Evolutionary conservation across 1,140 invertebrate genomes (phyloP), one percentile per base, ranked within the genome.

Genomic region (Drosophila saltans): DNA sequence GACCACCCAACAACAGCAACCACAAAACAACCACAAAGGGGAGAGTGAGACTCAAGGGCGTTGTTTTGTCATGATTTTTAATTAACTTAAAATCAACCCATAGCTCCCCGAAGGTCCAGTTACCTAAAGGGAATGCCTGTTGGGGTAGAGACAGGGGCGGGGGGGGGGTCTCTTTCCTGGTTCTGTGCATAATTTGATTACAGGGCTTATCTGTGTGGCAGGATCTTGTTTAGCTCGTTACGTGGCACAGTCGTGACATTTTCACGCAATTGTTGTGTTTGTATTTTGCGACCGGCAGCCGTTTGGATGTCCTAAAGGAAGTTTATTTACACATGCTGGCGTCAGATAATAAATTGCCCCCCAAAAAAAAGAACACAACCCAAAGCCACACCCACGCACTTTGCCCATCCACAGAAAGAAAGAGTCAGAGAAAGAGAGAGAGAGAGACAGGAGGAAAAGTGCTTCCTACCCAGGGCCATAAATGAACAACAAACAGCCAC

Each of bases 21-120:
- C 56, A 61, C 60, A 63, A 59, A 45, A 45, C 9, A 9, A 7
- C 3, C 5, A 26, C 16, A 5, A 36, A 11, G 56, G 36, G 11
- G 16, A 16, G 16, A 16, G 16, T 16, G 16, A 28, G 52, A 5
- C 39, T 21, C 28, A 40, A 56, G 75, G 75, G 64, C 66, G 66
- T 82, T 82, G 75, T 82, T 77, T 78, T 90, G 86, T 79, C 86
- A 91, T 86, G 86, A 90, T 90, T 90, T 90, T 90, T 90, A 90
- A 90, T 90, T 90, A 90, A 90, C 86, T 90, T 90, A 85, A 90
- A 90, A 90, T 90, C 82, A 90, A 90, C 80, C 83, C 79, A 74
- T 30, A 65, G 62, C 65, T 75, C 56, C 70, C 70, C 76, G 71
- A 11, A 60, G 65, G 61, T 75, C 64, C 70, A 61, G 72, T 59